A percentile compares a stretch with the other conserved stretches of the same genome.
phyloP scores from a whole-genome alignment of 2,797 vertebrate species.

The Cuculus canorus region DNA sequence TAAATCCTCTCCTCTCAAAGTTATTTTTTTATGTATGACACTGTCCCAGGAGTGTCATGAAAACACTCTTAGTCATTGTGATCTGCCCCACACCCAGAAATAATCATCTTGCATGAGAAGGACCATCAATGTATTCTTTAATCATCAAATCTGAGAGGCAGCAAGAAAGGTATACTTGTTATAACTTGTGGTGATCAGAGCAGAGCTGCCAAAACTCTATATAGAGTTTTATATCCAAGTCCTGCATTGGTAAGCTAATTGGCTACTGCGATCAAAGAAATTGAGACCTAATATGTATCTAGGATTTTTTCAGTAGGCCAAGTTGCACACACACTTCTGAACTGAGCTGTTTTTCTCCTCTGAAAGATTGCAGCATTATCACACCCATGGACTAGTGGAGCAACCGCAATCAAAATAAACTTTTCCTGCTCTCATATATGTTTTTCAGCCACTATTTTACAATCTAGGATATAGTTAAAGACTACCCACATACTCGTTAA shows the following conservation, averaged over 20 bases:
- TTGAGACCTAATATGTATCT: background rate
- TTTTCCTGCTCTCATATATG: background rate
- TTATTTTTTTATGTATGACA: background rate
- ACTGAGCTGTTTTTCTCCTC: background rate
- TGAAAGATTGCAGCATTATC: background rate
- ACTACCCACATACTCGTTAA: background rate
- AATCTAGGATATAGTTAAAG: background rate
- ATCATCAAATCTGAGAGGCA: background rate
- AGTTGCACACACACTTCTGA: background rate
- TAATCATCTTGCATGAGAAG: constrained; percentile 7
- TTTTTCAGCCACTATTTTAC: background rate
- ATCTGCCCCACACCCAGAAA: constrained; percentile 50
- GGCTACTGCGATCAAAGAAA: background rate
- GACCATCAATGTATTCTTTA: constrained; percentile 43
- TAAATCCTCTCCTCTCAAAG: background rate
- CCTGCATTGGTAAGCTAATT: background rate
- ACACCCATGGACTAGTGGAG: background rate
- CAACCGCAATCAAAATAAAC: background rate
- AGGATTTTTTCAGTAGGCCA: background rate
- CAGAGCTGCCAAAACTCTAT: background rate
- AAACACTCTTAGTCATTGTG: constrained; percentile 7
- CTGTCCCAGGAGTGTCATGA: background rate
- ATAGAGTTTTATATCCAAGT: background rate
- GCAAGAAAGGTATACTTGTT: background rate
- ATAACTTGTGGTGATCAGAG: constrained; percentile 13